A percentile compares a stretch with the other conserved stretches of the same genome.
These are phyloP conservation scores for Myrmecobius fasciatus DNA, from an alignment of 2,113 vertebrate species.

Conservation along the genomic window DNA sequence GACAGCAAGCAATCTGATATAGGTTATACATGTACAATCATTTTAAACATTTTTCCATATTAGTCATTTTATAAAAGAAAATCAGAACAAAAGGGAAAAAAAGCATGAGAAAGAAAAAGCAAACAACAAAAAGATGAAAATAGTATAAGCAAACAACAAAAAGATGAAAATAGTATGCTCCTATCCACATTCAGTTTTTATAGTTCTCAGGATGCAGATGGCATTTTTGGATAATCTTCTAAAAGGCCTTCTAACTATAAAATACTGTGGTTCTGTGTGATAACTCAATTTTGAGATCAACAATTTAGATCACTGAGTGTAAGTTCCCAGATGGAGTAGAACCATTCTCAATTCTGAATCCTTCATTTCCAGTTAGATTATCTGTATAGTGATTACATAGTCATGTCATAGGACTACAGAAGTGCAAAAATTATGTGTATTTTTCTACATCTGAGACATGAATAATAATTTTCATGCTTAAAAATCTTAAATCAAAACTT, in stretches of 20 bases:
- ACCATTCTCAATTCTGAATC: not conserved
- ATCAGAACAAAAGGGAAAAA: too few species aligned
- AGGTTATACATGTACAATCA: too few species aligned
- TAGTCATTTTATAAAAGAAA: too few species aligned
- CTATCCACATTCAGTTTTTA: too few species aligned
- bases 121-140: too few species aligned
- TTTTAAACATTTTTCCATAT: too few species aligned
- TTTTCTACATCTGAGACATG: constrained; percentile 58
- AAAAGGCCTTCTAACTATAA: not conserved
- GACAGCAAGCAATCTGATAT: too few species aligned
- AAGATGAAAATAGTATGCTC: too few species aligned
- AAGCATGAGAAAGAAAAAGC: too few species aligned
- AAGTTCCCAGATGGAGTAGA: not conserved
- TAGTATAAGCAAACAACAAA: too few species aligned
- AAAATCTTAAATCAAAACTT: constrained; percentile 48
- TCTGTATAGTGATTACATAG: constrained; percentile 47
- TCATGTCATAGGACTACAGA: constrained; percentile 37
- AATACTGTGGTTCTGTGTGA: not conserved
- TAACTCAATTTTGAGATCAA: not conserved
- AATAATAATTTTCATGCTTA: constrained; percentile 57
- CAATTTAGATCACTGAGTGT: not conserved
- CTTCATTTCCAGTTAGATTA: constrained; percentile 20
- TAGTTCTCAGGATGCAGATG: too few species aligned
- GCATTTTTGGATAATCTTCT: not conserved
- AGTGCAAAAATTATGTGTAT: constrained; percentile 51